Evolutionary conservation across 2,888 invertebrate species (phyloP).

Genomic region (Cataglyphis cursor): DNA sequence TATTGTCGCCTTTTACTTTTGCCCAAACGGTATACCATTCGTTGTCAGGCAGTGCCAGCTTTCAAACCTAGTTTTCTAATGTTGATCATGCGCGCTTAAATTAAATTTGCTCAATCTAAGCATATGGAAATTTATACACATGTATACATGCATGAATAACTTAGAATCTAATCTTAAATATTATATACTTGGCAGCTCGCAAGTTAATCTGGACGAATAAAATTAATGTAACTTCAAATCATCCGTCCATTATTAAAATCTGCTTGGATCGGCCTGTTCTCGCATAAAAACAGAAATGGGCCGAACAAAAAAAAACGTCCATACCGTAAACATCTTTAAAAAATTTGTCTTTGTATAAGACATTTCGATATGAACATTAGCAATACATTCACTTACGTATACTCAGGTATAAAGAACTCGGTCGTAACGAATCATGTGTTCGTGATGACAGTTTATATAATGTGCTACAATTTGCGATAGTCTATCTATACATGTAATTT

Average conservation of each 20-base stretch:
- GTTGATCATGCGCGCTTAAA: slow-evolving; percentile 32
- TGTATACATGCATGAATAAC: slow-evolving; percentile 60
- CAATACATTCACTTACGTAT: slow-evolving; percentile 31
- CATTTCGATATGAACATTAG: slow-evolving; percentile 10
- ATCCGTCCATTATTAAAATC: slow-evolving; percentile 17
- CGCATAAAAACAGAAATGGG: not conserved
- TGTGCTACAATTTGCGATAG: slow-evolving; percentile 12
- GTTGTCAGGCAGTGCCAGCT: slow-evolving; percentile 20
- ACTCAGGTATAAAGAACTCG: slow-evolving; percentile 20
- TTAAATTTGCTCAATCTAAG: slow-evolving; percentile 42
- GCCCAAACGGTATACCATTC: slow-evolving; percentile 35
- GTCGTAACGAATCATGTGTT: slow-evolving; percentile 8
- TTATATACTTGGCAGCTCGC: slow-evolving; percentile 54
- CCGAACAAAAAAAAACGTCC: not conserved
- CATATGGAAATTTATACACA: slow-evolving; percentile 65
- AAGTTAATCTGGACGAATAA: slow-evolving; percentile 50
- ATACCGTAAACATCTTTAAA: slow-evolving; percentile 18
- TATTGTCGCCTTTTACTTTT: slow-evolving; percentile 53
- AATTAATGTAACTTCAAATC: slow-evolving; percentile 50
- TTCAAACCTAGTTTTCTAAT: slow-evolving; percentile 9
- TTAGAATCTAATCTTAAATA: slow-evolving; percentile 58
- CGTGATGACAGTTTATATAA: slow-evolving; percentile 13
- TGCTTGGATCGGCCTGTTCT: slow-evolving; percentile 15
- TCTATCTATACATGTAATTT: not conserved
- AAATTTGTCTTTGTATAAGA: not conserved